Base-by-base conservation (phyloP, 2,888 invertebrate genomes). In the Mechanitis messenoides region DNA sequence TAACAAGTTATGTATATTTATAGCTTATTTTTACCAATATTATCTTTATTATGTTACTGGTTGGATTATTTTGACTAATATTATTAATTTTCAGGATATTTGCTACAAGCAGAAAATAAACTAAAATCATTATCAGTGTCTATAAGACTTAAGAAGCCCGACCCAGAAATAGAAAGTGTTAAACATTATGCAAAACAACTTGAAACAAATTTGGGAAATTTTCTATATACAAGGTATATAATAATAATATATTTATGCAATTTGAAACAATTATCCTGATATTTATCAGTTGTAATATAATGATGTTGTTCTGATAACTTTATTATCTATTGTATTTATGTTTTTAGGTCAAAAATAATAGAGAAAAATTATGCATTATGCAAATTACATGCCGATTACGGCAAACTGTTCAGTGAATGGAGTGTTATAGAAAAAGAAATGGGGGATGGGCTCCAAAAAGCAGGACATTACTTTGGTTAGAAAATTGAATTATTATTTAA, bases 331-430 rank as follows among this genome's bases (percentile, higher is more conserved):
- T 2, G 6, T 35, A 35, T 35, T 35, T 2, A 35, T 35, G 3
- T 35, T 35, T 83, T 50, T 71, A 90, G 92, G 65, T 93, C 94
- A 56, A 92, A 92, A 76, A 92, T 95, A 71, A 94, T 94, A 70
- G 95, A 95, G 77, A 94, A 93, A 71, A 92, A 94, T 72, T 95
- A 93, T 76, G 94, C 93, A 7, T 87, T 96, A 33, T 94, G 95
- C 76, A 95, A 95, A 79, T 84, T 96, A 47, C 96, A 96, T 76
- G 93, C 93, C 0, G 94, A 95, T 84, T 96, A 96, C 72, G 95
- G 95, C 1, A 92, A 95, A 55, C 91, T 96, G 61, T 95, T 95
- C 76, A 95, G 95, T 71, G 96, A 96, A 79, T 96, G 96, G 95
- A 95, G 95, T 78, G 95, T 93, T 45, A 93, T 94, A 58, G 96